phyloP scores from a whole-genome alignment of 2,113 vertebrate species.

The Notothenia coriiceps region DNA sequence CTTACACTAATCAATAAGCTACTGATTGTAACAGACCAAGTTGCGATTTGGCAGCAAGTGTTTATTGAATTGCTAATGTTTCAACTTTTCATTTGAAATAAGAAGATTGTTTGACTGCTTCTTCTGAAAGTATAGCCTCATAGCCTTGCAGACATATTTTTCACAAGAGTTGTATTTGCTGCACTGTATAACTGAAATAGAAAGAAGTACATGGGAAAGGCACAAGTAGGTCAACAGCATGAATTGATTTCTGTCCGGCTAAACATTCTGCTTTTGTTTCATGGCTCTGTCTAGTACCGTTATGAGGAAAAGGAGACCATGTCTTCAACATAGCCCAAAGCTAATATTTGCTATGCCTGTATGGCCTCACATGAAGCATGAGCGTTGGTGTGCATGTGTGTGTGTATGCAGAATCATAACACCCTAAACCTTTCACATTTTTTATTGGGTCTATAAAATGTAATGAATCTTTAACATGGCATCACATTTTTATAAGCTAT shows the following conservation, averaged over 20 bases:
- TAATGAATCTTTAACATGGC: constrained; percentile 64
- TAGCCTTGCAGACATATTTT: neutral
- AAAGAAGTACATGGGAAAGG: neutral
- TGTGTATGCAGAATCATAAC: constrained; percentile 33
- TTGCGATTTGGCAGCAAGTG: no score
- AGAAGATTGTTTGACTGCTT: neutral
- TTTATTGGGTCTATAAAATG: constrained; percentile 75
- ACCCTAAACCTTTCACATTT: constrained; percentile 32
- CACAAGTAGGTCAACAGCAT: constrained; percentile 23
- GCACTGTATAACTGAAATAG: neutral
- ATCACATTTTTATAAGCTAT: constrained; percentile 39
- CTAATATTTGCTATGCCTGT: constrained; percentile 39
- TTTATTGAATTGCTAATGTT: neutral
- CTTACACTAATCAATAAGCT: neutral
- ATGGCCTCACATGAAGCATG: constrained; percentile 35
- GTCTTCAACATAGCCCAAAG: constrained; percentile 36
- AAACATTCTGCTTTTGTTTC: constrained; percentile 37
- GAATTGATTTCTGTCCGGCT: constrained; percentile 40
- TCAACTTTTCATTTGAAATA: neutral
- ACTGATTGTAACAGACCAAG: no score
- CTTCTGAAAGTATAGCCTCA: neutral
- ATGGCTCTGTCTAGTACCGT: constrained; percentile 28
- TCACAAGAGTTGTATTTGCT: neutral
- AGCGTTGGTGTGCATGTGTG: constrained; percentile 11
- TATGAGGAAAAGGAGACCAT: constrained; percentile 13